Base-by-base conservation (phyloP, 2,888 invertebrate genomes). In the Synergus japonicus region DNA sequence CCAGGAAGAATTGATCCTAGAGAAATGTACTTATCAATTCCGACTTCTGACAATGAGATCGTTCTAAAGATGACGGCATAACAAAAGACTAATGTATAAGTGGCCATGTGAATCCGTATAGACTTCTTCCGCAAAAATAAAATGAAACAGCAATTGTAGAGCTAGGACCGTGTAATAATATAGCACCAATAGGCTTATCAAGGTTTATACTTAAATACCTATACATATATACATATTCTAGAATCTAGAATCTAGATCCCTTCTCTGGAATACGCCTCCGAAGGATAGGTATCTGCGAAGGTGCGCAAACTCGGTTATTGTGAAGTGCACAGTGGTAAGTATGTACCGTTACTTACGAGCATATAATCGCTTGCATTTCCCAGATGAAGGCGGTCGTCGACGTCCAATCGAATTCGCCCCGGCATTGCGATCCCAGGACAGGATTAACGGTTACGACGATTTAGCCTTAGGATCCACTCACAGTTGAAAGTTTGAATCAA, bases 251-350 rank as follows among this genome's bases (percentile, higher is more conserved):
- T 58, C 58, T 58, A 58, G 58, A 58, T 58, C 58, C 58, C 18
- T n/a, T 58, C 58, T 58, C 58, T 18, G 18, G 3, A 58, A 58
- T 18, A 58, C 58, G 58, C 18, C 58, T 9, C 58, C 18, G 58
- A 18, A 18, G 54, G 54, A 54, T 54, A 54, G 54, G 54, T 54
- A 54, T 54, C 54, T 54, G 8, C 8, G 9, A 18, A 58, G 58
- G 58, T 58, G 58, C 58, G 58, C 58, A 58, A 58, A 58, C n/a
- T 58, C 58, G 58, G 58, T 58, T 58, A 58, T 58, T 58, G 58
- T 58, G 18, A 58, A 58, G 18, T 58, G 18, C 58, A 54, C 54
- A n/a, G 54, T 54, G 54, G n/a, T n/a, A 54, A 54, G 54, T 54
- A n/a, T 54, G 58, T 58, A 58, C 58, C 58, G 58, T 58, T 58